Conservation (phyloP, 2,113 vertebrate genomes). For the Notechis scutatus region DNA sequence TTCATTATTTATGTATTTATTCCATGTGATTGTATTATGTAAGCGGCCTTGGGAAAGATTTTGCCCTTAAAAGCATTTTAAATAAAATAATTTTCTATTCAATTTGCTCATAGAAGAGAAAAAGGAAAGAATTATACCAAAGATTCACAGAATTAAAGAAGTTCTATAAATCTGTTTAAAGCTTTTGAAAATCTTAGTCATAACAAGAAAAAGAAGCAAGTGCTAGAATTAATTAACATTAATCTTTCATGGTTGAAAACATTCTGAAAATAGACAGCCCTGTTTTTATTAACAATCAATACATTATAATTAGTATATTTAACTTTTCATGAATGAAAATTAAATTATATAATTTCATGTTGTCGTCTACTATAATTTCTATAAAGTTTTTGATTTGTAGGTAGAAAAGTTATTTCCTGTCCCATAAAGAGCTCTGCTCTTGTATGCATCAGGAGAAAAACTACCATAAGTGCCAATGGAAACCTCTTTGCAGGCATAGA, state of each 20-base stretch:
- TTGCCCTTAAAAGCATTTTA: not conserved
- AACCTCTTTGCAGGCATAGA: not conserved
- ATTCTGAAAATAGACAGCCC: not conserved
- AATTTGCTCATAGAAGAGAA: not conserved
- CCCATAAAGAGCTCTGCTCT: not conserved
- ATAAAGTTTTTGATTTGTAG: not conserved
- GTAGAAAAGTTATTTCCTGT: not conserved
- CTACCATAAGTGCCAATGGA: not conserved
- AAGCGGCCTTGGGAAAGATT: not conserved
- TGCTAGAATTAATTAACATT: not conserved
- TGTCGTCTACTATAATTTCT: not conserved
- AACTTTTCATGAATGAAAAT: not conserved
- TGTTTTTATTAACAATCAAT: not conserved
- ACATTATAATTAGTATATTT: not conserved
- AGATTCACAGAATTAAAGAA: slow-evolving; percentile 24
- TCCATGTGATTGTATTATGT: not conserved
- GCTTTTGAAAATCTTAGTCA: not conserved
- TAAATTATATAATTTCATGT: not conserved
- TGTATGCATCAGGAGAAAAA: not conserved
- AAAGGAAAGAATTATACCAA: slow-evolving; percentile 26
- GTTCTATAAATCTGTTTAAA: not conserved
- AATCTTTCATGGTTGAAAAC: not conserved
- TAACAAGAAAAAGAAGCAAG: slow-evolving; percentile 42
- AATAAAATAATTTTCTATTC: not conserved
- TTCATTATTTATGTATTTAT: not conserved